Base-by-base conservation (phyloP, 2,113 vertebrate genomes). In the Regulus satrapa region DNA sequence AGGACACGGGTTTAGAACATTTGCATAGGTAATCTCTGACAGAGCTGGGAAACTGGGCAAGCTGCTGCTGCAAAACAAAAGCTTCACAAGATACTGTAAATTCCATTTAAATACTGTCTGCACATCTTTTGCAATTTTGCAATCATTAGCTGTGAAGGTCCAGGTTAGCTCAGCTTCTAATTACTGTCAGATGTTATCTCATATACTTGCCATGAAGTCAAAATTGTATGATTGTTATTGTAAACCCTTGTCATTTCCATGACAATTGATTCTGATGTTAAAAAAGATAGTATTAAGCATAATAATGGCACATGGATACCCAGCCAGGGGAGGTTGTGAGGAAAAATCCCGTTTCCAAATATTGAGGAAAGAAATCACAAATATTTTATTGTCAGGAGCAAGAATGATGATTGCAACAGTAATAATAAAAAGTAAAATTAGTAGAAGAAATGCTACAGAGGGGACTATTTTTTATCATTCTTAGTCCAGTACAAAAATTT, bases 191-290 rank as follows among this genome's bases (percentile, higher is more conserved):
- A 74, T 92, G 81, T 38, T 88, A 94, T 86, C 85, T 91, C 59
- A 6, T 32, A 38, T 88, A 49, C 41, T 80, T 78, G 41, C 67
- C 85, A 49, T 32, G 67, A 94, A 95, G 79, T 96, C 79, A 95
- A 73, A 96, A 88, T 95, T 61, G 54, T 69, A 18, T 88, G 64
- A 71, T 67, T 89, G 83, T 96, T 95, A 93, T 41, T 95, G 54
- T 94, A 96, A 91, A 95, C 59, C 48, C 34, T 89, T 94, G 64
- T 88, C 81, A 96, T 97, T 96, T 97, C 88, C 64, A 92, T 95
- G 80, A 86, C 84, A 97, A 93, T 94, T 76, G 86, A 89, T 92
- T 94, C 56, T 68, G 93, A 90, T 97, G 32, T 82, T 82, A 76
- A 71, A 87, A 89, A 67, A 86, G 81, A 95, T 94, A 82, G 52